Base-by-base conservation (phyloP, 2,797 vertebrate species). In the Rachycentron canadum region DNA sequence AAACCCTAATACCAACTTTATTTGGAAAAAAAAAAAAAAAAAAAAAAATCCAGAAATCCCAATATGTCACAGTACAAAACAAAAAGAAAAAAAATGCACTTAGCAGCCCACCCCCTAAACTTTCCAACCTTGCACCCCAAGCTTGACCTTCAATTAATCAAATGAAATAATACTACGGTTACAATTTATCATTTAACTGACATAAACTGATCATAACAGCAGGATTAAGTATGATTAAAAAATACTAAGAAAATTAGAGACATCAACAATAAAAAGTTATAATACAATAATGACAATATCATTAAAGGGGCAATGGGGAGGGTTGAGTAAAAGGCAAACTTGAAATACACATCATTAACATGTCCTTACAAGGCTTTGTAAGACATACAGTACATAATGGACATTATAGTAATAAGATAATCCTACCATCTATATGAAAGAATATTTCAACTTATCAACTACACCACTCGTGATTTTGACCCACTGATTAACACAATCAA, bases 181-280 rank as follows among this genome's bases (percentile, higher is more conserved):
- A 90, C 78, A 90, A 71, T 83, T 77, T 61, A 79, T 88, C 71
- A 88, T 86, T 86, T 75, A 85, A 87, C 55, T 84, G 78, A 87
- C 71, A 86, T 83, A 88, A 86, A 61, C 60, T 88, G 85, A 92
- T 84, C 69, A 83, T 86, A 82, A 90, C 87, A 90, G 78, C 83
- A 91, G 83, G 83, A 90, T 92, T 88, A 92, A 86, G 88, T 88
- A 88, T 79, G 67, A 85, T 86, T 92, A 91, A 93, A 92, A 92
- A 83, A 90, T 81, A 85, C 85, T 87, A 85, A 78, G 79, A 88
- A 86, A 89, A 89, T 88, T 78, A 90, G 71, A 90, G 58, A 91
- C 82, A 82, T 87, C 78, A 90, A 88, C 75, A 86, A 86, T 88
- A 89, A 89, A 89, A 90, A 89, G 84, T 84, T 85, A 85, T 85